These are phyloP conservation scores for Sminthurinus aureus DNA, from an alignment of 2,888 invertebrate species.

Conservation along the genomic window DNA sequence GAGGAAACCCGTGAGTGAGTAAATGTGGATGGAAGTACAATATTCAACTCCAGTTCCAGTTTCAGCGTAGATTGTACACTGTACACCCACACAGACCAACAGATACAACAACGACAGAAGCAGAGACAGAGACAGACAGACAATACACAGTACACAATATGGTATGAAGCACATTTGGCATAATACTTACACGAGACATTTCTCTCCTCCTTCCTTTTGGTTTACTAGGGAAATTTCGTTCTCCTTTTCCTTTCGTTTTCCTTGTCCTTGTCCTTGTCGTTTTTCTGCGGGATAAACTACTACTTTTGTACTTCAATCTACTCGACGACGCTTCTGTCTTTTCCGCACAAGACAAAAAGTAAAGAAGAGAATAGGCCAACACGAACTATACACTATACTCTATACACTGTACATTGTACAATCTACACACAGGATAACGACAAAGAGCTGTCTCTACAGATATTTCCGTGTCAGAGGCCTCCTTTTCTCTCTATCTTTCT, in stretches of 20 bases:
- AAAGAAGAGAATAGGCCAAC: no score
- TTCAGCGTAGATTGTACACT: no score
- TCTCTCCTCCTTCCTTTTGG: not conserved
- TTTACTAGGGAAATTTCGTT: not conserved
- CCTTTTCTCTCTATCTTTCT: not conserved
- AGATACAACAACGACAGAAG: no score
- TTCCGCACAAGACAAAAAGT: no score
- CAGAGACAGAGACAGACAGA: no score
- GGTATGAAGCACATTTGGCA: conserved; percentile 7
- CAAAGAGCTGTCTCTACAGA: not conserved
- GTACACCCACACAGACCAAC: no score
- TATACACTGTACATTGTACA: no score
- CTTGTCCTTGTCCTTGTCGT: not conserved
- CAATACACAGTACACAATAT: not conserved
- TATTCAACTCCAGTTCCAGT: not conserved
- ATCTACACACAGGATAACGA: not conserved
- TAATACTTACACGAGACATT: not conserved
- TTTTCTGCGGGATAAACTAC: conserved; percentile 18
- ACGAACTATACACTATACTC: no score
- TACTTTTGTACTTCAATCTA: not conserved
- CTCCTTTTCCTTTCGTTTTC: not conserved
- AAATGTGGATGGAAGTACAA: not conserved
- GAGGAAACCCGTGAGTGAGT: not conserved
- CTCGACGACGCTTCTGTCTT: not conserved
- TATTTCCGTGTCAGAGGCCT: conserved; percentile 14